These are phyloP conservation scores for Drosophila jambulina DNA, from an alignment of 1,140 invertebrate species.

Conservation along the genomic window DNA sequence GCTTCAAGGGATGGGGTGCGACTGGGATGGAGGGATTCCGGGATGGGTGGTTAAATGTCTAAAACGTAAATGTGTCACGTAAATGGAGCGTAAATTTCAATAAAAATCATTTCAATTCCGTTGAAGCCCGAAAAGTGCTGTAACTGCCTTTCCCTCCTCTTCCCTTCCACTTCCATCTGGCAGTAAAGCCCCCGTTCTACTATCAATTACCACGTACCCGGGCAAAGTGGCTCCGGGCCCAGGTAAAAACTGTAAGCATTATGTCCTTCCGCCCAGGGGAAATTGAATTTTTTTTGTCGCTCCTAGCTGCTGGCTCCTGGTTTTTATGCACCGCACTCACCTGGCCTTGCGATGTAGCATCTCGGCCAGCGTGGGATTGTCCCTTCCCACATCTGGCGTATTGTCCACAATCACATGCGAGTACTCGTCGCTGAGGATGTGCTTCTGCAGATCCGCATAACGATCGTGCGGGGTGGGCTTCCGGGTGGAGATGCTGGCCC, in stretches of 20 bases:
- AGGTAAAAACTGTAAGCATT: slow-evolving; percentile 69
- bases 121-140: slow-evolving; percentile 68
- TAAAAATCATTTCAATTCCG: slow-evolving; percentile 83
- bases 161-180: background rate
- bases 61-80: slow-evolving; percentile 84
- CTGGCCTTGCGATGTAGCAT: slow-evolving; percentile 87
- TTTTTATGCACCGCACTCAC: slow-evolving; percentile 85
- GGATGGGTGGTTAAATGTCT: slow-evolving; percentile 61
- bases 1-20: background rate
- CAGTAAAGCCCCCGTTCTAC: slow-evolving; percentile 22
- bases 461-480: slow-evolving; percentile 86
- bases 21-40: background rate
- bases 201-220: slow-evolving; percentile 49
- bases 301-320: slow-evolving; percentile 7
- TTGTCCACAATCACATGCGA: slow-evolving; percentile 84
- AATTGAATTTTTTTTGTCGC: slow-evolving; percentile 72
- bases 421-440: slow-evolving; percentile 70
- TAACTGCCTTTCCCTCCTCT: slow-evolving; percentile 50
- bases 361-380: slow-evolving; percentile 89
- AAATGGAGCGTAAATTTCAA: slow-evolving; percentile 84
- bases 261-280: slow-evolving; percentile 73
- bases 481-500: slow-evolving; percentile 48
- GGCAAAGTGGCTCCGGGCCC: slow-evolving; percentile 50
- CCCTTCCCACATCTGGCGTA: slow-evolving; percentile 84
- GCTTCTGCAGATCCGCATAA: slow-evolving; percentile 86